Conservation (phyloP, 2,888 invertebrate genomes). For the Azorinus chamasolen region DNA sequence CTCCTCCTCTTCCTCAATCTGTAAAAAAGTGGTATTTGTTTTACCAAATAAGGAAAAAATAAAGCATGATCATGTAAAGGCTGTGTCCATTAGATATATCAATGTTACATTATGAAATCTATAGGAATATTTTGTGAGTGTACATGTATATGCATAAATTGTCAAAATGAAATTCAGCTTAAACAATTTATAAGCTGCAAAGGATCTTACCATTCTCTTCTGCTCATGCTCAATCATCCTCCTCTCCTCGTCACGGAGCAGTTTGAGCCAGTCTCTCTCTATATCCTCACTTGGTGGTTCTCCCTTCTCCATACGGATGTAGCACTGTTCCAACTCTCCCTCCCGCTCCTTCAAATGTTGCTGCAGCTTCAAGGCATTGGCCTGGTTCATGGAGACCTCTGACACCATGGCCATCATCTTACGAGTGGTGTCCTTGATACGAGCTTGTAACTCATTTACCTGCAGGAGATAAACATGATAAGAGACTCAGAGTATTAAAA, state of each 20-base stretch:
- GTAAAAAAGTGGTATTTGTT: too few relatives aligned
- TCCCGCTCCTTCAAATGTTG: slow-evolving; percentile 83
- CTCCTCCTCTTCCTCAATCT: slow-evolving; percentile 84
- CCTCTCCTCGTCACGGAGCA: slow-evolving; percentile 76
- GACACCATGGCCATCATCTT: slow-evolving; percentile 86
- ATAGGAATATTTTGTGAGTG: too few relatives aligned
- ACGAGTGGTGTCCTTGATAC: slow-evolving; percentile 84
- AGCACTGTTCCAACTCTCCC: slow-evolving; percentile 83
- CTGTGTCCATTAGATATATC: too few relatives aligned
- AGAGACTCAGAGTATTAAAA: too few relatives aligned
- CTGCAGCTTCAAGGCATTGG: slow-evolving; percentile 83
- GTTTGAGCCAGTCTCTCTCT: slow-evolving; percentile 83
- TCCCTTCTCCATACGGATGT: slow-evolving; percentile 86
- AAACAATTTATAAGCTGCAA: too few relatives aligned
- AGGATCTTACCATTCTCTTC: slow-evolving; percentile 73
- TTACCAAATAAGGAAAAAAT: background rate
- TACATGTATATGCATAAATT: too few relatives aligned
- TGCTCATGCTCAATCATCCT: slow-evolving; percentile 76
- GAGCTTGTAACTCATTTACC: slow-evolving; percentile 84
- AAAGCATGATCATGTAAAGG: too few relatives aligned
- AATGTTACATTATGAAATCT: background rate
- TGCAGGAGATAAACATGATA: slow-evolving; percentile 46
- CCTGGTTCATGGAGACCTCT: slow-evolving; percentile 86
- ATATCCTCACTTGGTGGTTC: slow-evolving; percentile 84
- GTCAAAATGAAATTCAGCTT: too few relatives aligned